Base-by-base conservation (phyloP, 2,888 invertebrate species). In the Xanthorhoe designata region DNA sequence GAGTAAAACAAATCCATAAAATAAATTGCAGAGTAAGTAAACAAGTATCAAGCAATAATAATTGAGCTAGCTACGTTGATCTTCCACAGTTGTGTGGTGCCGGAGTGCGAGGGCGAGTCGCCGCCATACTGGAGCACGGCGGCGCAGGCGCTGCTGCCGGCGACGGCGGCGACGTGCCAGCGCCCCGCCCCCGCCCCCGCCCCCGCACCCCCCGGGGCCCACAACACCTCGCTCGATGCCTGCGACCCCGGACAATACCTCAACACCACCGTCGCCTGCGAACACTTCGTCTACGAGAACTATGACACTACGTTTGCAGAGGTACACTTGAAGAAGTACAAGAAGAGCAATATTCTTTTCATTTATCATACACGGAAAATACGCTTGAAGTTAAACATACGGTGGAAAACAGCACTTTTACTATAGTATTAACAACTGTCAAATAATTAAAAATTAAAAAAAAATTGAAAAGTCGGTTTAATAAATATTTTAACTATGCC, bases 41-140 rank as follows among this genome's bases (percentile, higher is more conserved):
- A n/a, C n/a, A n/a, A n/a, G n/a, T n/a, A n/a, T n/a, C n/a, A n/a
- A n/a, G n/a, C n/a, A n/a, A n/a, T n/a, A n/a, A n/a, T n/a, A n/a
- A n/a, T n/a, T n/a, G n/a, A n/a, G n/a, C n/a, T n/a, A n/a, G n/a
- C n/a, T 24, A 24, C 24, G 24, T 24, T 24, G 24, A 24, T 24
- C 4, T 3, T 24, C 24, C 24, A 4, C 24, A 59, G 95, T 58
- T 95, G 95, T 76, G 75, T 89, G 45, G 91, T 95, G 47, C 91
- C 94, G 6, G 94, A 94, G 75, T 95, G 95, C 82, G 95, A 95
- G 71, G 85, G 87, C 6, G 49, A 0, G 19, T 13, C 72, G 63
- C 50, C 72, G 32, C 55, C 68, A 51, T 88, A 77, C 75, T 69
- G 17, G 45, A 82, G 85, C 76, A 61, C 61, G n/a, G 67, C 80